Conservation (phyloP, 2,797 vertebrate species). For the Enteromius argenteus region DNA sequence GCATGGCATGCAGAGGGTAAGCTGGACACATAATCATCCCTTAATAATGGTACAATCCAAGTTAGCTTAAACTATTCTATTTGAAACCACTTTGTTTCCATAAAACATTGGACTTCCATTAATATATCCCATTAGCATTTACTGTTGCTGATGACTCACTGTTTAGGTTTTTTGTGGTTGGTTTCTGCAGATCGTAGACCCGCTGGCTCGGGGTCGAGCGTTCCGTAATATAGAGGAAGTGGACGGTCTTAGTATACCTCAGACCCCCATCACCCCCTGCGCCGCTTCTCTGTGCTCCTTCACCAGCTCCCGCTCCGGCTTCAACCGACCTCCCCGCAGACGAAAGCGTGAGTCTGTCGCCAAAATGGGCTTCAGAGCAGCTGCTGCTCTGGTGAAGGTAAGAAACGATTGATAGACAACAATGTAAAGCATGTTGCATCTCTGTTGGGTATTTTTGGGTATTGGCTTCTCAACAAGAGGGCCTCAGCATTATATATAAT, state of each 20-base stretch:
- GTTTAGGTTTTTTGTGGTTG: neutral
- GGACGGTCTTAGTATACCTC: constrained; percentile 84
- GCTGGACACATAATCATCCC: constrained; percentile 33
- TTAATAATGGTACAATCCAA: neutral
- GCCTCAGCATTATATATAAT: neutral
- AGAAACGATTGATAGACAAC: neutral
- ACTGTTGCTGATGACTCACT: constrained; percentile 3
- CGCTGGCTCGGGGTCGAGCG: constrained; percentile 91
- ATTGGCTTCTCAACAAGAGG: neutral
- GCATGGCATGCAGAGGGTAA: constrained; percentile 95
- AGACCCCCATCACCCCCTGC: constrained; percentile 87
- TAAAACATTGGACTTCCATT: neutral
- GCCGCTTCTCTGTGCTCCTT: constrained; percentile 94
- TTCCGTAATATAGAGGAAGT: constrained; percentile 91
- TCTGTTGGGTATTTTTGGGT: neutral
- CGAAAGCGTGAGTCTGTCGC: constrained; percentile 95
- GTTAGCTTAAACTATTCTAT: neutral
- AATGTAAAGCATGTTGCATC: neutral
- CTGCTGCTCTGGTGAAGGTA: constrained; percentile 93
- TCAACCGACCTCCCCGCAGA: constrained; percentile 86
- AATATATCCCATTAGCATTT: neutral
- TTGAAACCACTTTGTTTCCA: neutral
- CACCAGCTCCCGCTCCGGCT: constrained; percentile 94
- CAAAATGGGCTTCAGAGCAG: constrained; percentile 94
- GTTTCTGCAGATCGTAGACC: constrained; percentile 88